Evolutionary conservation across 2,113 vertebrate genomes (phyloP), one percentile per base, ranked within the genome.

Genomic region (Pantherophis guttatus): DNA sequence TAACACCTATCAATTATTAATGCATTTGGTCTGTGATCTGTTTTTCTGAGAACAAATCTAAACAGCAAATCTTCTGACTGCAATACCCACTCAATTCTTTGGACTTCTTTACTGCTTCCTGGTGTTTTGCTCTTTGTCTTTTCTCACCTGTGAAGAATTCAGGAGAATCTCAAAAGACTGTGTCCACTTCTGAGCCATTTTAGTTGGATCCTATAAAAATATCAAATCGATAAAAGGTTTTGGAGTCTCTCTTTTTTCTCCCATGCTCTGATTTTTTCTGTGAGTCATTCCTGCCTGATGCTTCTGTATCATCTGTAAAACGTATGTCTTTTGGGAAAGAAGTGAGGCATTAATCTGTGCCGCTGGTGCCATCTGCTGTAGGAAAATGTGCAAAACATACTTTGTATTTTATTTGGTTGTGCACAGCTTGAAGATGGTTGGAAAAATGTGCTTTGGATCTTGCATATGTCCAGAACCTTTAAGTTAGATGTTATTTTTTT

Each of bases 361-460:
- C 59, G 44, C 97, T 95, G 75, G 93, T 96, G 97, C 98, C 98
- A 97, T 95, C 98, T 98, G 94, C 95, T 93, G 98, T 96, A 19
- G 2, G 26, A 15, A 86, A 87, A 86, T 54, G 75, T 12, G 7
- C 4, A 93, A 21, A 6, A 8, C 81, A 52, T 29, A n/a, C 10
- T 88, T 88, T 10, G 13, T 52, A 86, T 50, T 81, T 39, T 81
- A 44, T 44, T 17, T 81, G 75, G 17, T 39, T 21, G 75, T 81
- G 17, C 33, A 39, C 33, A 81, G 75, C 8, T 81, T 81, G 75
- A 39, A 81, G 33, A 9, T 39, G 33, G 33, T 81, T 81, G 75
- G 33, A 39, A 81, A 8, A 81, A 21, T 6, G 15, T 21, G 33
- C 33, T 81, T 81, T 81, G 75, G 17, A 81, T 44, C 75, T 81